Percentiles rank a stretch among this genome's conserved stretches.
Conservation (phyloP, 1,140 invertebrate species). For the Pentalonia nigronervosa region DNA sequence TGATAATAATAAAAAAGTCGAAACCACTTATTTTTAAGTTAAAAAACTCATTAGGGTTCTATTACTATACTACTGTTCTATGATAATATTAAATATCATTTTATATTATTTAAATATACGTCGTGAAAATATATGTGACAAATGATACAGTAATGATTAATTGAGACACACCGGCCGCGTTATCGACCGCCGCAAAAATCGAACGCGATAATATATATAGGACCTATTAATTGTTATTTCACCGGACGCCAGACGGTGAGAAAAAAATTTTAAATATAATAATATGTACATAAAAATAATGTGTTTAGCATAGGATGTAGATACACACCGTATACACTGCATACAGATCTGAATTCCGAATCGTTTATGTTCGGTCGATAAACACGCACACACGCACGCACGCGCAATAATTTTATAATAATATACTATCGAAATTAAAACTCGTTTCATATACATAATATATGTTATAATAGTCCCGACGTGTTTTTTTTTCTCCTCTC, state of each 20-base stretch:
- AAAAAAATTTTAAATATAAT: neutral
- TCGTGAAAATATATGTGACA: neutral
- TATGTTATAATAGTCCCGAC: conserved; percentile 14
- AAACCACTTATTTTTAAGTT: neutral
- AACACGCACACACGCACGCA: neutral
- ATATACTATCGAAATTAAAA: conserved; percentile 27
- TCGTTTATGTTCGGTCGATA: neutral
- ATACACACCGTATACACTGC: neutral
- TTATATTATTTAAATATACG: neutral
- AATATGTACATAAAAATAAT: conserved; percentile 6
- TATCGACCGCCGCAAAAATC: neutral
- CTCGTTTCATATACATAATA: neutral
- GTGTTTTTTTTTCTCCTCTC: neutral
- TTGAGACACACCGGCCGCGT: neutral
- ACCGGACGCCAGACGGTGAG: neutral
- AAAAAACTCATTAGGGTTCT: neutral
- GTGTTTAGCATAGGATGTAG: neutral
- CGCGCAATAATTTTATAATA: conserved; percentile 17
- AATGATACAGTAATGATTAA: neutral
- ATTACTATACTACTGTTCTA: neutral
- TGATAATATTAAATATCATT: neutral
- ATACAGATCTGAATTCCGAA: neutral
- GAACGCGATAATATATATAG: neutral
- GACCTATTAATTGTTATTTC: neutral
- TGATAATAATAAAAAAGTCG: neutral